Evolutionary conservation across 1,140 invertebrate genomes (phyloP).

Genomic region (Drosophila ananassae): DNA sequence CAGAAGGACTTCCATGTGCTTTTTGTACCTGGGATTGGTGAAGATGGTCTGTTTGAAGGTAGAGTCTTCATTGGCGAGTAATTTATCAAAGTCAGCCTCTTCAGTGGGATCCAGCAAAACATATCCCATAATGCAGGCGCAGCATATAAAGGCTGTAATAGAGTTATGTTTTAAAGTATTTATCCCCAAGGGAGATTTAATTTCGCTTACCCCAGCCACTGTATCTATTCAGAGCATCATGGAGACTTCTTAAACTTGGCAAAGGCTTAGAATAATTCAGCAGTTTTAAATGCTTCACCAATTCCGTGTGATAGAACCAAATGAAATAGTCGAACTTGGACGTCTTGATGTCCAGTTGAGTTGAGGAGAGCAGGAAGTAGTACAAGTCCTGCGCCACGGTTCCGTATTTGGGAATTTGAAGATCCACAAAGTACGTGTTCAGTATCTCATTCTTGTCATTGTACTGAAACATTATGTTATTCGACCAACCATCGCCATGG

Average conservation of each 20-base stretch:
- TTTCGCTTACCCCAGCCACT: slow-evolving; percentile 60
- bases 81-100: slow-evolving; percentile 55
- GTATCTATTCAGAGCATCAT: slow-evolving; percentile 50
- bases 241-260: slow-evolving; percentile 60
- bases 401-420: slow-evolving; percentile 66
- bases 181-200: background rate
- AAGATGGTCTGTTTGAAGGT: slow-evolving; percentile 46
- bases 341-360: slow-evolving; percentile 45
- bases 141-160: slow-evolving; percentile 20
- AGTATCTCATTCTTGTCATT: slow-evolving; percentile 70
- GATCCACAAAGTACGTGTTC: slow-evolving; percentile 66
- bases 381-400: slow-evolving; percentile 71
- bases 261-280: slow-evolving; percentile 56
- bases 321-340: slow-evolving; percentile 75
- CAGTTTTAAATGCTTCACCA: slow-evolving; percentile 51
- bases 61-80: slow-evolving; percentile 29
- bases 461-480: slow-evolving; percentile 87
- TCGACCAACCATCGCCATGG: slow-evolving; percentile 86
- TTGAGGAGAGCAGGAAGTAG: slow-evolving; percentile 71
- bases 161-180: background rate
- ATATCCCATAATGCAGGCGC: slow-evolving; percentile 27
- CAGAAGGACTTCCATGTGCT: slow-evolving; percentile 50
- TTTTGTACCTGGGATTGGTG: slow-evolving; percentile 31
- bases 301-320: slow-evolving; percentile 66
- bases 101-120: slow-evolving; percentile 59